Percentiles rank a stretch among this genome's conserved stretches.
phyloP scores from a whole-genome alignment of 2,888 invertebrate species.

The Trachelus tabidus region DNA sequence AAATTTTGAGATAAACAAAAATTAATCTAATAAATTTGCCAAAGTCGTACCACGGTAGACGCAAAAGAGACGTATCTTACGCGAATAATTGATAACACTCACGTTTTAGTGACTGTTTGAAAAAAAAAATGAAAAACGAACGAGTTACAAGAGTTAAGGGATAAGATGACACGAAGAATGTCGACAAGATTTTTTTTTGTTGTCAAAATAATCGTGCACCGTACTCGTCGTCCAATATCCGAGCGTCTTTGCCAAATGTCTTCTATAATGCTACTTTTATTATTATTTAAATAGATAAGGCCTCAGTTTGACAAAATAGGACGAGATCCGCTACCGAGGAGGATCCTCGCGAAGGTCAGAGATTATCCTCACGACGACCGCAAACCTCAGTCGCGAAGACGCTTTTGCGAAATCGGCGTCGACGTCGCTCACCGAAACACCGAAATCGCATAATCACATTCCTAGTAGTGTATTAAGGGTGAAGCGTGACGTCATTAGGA shows the following conservation, averaged over 20 bases:
- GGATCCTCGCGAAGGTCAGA: not conserved
- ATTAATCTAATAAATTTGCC: not conserved
- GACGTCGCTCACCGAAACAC: not conserved
- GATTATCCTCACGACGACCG: not conserved
- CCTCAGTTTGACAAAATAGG: constrained; percentile 55
- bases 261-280: constrained; percentile 55
- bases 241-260: constrained; percentile 45
- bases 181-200: not conserved
- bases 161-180: not conserved
- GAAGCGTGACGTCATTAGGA: not conserved
- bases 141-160: constrained; percentile 10
- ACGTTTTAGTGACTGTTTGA: constrained; percentile 50
- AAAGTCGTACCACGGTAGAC: not conserved
- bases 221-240: constrained; percentile 21
- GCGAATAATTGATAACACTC: constrained; percentile 30
- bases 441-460: not conserved
- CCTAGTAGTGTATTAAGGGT: not conserved
- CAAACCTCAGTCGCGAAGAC: not conserved
- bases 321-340: constrained; percentile 46
- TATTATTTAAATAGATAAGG: constrained; percentile 57
- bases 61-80: not conserved
- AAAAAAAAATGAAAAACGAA: constrained; percentile 12
- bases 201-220: not conserved
- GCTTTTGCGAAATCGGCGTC: not conserved
- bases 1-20: not conserved